phyloP scores from a whole-genome alignment of 2,113 vertebrate genomes.

The Empidonax alnorum region DNA sequence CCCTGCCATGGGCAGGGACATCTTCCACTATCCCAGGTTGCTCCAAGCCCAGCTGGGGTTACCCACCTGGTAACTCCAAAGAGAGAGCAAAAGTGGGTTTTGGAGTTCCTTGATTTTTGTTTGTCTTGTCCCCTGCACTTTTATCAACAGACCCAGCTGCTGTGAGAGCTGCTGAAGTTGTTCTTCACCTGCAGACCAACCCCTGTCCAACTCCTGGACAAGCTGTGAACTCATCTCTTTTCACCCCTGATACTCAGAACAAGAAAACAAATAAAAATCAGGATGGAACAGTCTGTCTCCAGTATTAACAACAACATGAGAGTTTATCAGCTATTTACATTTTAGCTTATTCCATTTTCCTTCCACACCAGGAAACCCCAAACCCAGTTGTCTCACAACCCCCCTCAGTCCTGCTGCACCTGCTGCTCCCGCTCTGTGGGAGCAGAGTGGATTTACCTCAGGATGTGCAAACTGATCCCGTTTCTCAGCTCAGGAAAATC shows the following conservation, averaged over 20 bases:
- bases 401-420: not conserved
- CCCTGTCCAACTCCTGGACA: not conserved
- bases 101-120: not conserved
- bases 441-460: not conserved
- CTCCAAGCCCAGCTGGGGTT: not conserved
- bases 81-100: accelerated
- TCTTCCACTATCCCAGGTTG: accelerated
- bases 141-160: not conserved
- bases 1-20: not conserved
- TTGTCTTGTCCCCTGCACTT: not conserved
- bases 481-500: constrained; percentile 18
- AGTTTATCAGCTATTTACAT: not conserved
- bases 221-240: not conserved
- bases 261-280: not conserved
- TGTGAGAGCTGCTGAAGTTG: not conserved
- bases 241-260: not conserved
- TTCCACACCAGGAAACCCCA: not conserved
- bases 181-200: not conserved
- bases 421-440: not conserved
- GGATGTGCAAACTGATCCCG: not conserved
- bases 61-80: not conserved
- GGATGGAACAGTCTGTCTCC: not conserved
- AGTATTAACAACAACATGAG: not conserved
- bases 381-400: accelerated
- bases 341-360: not conserved